Conservation (phyloP, 1,140 invertebrate genomes). For the Camponotus floridanus region DNA sequence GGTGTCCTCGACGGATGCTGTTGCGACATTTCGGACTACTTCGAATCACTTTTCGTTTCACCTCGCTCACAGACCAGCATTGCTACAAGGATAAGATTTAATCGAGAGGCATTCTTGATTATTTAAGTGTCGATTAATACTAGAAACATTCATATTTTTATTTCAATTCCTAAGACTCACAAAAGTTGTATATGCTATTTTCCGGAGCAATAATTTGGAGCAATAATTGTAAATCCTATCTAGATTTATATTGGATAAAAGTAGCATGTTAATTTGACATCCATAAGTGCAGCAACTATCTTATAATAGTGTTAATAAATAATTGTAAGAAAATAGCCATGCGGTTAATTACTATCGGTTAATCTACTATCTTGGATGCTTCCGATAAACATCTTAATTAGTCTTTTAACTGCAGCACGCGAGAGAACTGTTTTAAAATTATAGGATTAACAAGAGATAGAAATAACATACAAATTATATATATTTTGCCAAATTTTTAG, state of each 20-base stretch:
- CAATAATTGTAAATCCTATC: not conserved
- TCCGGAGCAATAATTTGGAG: not conserved
- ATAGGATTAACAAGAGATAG: not conserved
- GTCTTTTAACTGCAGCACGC: not conserved
- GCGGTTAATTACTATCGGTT: not conserved
- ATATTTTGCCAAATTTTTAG: no score
- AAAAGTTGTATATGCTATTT: not conserved
- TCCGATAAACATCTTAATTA: conserved; percentile 8
- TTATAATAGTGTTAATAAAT: not conserved
- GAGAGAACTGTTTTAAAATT: not conserved
- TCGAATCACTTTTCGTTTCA: conserved; percentile 55
- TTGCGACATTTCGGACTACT: conserved; percentile 81
- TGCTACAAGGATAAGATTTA: conserved; percentile 61
- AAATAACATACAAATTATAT: no score
- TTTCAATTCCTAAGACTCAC: not conserved
- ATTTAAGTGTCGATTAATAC: not conserved
- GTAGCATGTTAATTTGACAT: not conserved
- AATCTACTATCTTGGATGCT: not conserved
- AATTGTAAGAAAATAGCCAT: not conserved
- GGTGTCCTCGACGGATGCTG: conserved; percentile 86
- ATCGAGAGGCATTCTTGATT: not conserved
- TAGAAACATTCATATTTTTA: not conserved
- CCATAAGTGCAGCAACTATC: not conserved
- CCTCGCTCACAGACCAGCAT: conserved; percentile 73
- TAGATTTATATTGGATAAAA: conserved; percentile 1